Evolutionary conservation across 2,797 vertebrate species (phyloP).

Genomic region (Trachurus trachurus): DNA sequence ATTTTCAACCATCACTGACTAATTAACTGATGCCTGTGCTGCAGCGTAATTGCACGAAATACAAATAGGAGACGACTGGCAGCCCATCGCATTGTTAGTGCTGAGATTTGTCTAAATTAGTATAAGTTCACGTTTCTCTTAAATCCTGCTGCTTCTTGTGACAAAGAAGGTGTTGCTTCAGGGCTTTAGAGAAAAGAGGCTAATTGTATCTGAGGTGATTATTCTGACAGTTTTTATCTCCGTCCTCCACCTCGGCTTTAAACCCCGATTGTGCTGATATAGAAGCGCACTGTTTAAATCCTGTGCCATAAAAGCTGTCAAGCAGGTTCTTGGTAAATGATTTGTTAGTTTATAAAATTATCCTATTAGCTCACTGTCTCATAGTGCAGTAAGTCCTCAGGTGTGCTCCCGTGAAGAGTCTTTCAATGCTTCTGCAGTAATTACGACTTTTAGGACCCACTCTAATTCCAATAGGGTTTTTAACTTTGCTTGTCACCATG

Average conservation of each 20-base stretch:
- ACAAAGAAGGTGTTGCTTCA: conserved; percentile 12
- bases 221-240: conserved; percentile 22
- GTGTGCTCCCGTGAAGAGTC: not conserved
- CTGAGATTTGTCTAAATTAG: conserved; percentile 15
- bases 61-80: conserved; percentile 2
- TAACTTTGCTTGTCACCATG: no score
- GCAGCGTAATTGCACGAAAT: conserved; percentile 19
- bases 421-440: not conserved
- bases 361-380: not conserved
- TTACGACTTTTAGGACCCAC: not conserved
- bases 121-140: conserved; percentile 13
- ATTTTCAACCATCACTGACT: conserved; percentile 8
- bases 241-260: not conserved
- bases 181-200: conserved; percentile 9
- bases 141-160: conserved; percentile 20
- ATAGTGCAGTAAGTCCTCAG: not conserved
- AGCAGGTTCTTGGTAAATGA: not conserved
- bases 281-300: not conserved
- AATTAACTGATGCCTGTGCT: conserved; percentile 14
- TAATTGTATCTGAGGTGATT: conserved; percentile 37
- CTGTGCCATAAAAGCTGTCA: not conserved
- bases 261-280: conserved; percentile 5
- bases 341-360: not conserved
- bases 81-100: not conserved
- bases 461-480: no score